Evolutionary conservation across 2,888 invertebrate genomes (phyloP).

Genomic region (Dione vanillae): DNA sequence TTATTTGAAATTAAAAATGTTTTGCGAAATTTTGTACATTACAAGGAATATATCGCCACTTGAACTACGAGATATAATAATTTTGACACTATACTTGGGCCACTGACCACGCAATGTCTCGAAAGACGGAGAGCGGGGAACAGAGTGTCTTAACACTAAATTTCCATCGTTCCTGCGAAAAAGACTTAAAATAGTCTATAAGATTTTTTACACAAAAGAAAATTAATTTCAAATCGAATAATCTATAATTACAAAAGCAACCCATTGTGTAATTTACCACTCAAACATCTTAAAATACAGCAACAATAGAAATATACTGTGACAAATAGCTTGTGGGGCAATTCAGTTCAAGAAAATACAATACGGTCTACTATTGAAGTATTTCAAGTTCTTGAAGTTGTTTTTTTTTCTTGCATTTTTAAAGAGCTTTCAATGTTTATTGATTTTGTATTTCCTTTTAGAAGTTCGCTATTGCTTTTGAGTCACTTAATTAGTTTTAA

Average conservation of each 20-base stretch:
- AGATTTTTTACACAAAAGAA: no score
- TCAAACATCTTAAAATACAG: slow-evolving; percentile 11
- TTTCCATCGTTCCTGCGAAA: no score
- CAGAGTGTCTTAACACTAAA: no score
- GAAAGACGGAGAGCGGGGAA: no score
- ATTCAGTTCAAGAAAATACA: slow-evolving; percentile 27
- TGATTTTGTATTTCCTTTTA: slow-evolving; percentile 22
- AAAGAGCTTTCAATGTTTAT: slow-evolving; percentile 21
- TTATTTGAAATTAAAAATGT: no score
- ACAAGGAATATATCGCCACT: no score
- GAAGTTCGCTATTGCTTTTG: slow-evolving; percentile 21
- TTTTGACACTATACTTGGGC: no score
- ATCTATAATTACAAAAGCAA: slow-evolving; percentile 12
- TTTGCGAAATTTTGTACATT: no score
- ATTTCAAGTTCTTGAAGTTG: slow-evolving; percentile 9
- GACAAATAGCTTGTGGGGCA: slow-evolving; percentile 27
- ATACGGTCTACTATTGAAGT: slow-evolving; percentile 17
- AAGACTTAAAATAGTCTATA: no score
- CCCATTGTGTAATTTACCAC: not conserved
- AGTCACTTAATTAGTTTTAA: slow-evolving; percentile 21
- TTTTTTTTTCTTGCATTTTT: slow-evolving; percentile 19
- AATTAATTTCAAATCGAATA: no score
- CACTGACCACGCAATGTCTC: no score
- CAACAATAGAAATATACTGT: slow-evolving; percentile 7
- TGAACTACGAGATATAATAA: no score